These are phyloP conservation scores for Ophthalmolycus amberensis DNA, from an alignment of 2,113 vertebrate genomes.

Conservation along the genomic window DNA sequence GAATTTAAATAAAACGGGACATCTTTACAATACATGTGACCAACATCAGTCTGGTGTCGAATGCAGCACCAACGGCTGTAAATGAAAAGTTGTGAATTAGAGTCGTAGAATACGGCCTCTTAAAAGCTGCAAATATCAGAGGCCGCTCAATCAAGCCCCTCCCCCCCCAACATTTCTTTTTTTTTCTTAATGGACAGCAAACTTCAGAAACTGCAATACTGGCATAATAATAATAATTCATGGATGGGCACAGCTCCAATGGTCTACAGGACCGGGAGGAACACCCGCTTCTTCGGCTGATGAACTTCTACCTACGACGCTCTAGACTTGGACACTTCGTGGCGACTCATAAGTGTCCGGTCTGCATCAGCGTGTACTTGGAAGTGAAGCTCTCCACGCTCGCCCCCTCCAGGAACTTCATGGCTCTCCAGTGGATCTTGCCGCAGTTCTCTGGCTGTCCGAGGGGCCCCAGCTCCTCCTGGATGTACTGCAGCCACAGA, in stretches of 20 bases:
- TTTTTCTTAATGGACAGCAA: not conserved
- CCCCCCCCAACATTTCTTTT: not conserved
- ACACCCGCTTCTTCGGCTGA: conserved; percentile 8
- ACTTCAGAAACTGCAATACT: not conserved
- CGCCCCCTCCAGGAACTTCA: conserved; percentile 90
- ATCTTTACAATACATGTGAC: not conserved
- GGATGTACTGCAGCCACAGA: conserved; percentile 94
- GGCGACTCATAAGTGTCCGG: conserved; percentile 83
- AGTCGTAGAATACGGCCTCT: not conserved
- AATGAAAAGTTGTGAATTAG: conserved; percentile 6
- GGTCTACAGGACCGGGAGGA: not conserved
- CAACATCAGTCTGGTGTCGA: not conserved
- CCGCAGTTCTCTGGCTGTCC: conserved; percentile 91
- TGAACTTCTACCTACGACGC: not conserved
- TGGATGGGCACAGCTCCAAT: not conserved
- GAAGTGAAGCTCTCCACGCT: conserved; percentile 89
- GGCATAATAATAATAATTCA: not conserved
- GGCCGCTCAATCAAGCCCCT: not conserved
- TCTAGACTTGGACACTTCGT: not conserved
- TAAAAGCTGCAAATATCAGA: not conserved
- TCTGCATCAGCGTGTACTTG: conserved; percentile 91
- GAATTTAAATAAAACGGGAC: conserved; percentile 16
- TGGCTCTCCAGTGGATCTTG: conserved; percentile 95
- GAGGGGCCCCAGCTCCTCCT: conserved; percentile 86
- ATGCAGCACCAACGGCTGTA: not conserved